These are phyloP conservation scores for Scelioninae gen. 1 DNA, from an alignment of 2,888 invertebrate genomes.

Conservation along the genomic window DNA sequence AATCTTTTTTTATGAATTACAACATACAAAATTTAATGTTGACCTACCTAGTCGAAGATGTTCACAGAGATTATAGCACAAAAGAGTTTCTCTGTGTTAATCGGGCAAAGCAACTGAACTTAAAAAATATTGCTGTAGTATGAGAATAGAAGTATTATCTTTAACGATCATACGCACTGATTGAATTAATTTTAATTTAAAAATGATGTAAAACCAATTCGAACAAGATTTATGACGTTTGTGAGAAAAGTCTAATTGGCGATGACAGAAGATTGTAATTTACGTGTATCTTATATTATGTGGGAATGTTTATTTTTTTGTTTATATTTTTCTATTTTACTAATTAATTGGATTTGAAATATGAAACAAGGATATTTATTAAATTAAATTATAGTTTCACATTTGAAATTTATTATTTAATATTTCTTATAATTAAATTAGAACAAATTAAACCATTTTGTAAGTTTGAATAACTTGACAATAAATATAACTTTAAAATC, in stretches of 20 bases:
- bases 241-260: not conserved
- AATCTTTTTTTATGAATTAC: conserved; percentile 28
- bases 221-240: not conserved
- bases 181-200: conserved; percentile 3
- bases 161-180: not conserved
- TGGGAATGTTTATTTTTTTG: too few relatives aligned
- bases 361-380: not conserved
- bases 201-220: conserved; percentile 2
- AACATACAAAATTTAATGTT: conserved; percentile 16
- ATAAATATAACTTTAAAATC: too few relatives aligned
- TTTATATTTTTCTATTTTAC: too few relatives aligned
- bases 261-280: too few relatives aligned
- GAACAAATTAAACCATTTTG: too few relatives aligned
- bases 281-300: too few relatives aligned
- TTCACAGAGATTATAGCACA: conserved; percentile 21
- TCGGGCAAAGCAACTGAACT: conserved; percentile 17
- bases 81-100: conserved; percentile 20
- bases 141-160: not conserved
- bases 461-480: too few relatives aligned
- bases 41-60: conserved; percentile 26
- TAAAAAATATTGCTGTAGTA: conserved; percentile 20
- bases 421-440: too few relatives aligned
- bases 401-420: too few relatives aligned
- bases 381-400: too few relatives aligned
- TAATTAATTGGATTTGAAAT: too few relatives aligned